phyloP scores from a whole-genome alignment of 2,888 invertebrate genomes.

The Chrysolina oricalcia region DNA sequence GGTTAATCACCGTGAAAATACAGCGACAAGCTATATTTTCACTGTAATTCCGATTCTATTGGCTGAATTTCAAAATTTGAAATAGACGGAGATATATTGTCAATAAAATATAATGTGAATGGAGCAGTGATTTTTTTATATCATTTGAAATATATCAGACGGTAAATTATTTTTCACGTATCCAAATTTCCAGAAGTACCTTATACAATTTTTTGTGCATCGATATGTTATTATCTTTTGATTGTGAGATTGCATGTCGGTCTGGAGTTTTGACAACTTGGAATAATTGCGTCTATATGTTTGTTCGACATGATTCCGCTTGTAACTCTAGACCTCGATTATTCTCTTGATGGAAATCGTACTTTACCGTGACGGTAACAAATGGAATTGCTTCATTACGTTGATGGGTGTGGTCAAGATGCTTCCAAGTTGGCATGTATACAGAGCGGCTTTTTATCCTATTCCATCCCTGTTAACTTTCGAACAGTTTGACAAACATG shows the following conservation, averaged over 20 bases:
- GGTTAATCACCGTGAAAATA: too few species aligned
- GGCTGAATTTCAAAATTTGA: too few species aligned
- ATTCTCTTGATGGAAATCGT: neutral
- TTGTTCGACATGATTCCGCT: neutral
- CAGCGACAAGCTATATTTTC: too few species aligned
- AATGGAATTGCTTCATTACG: neutral
- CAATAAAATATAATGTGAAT: too few species aligned
- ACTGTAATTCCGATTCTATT: too few species aligned
- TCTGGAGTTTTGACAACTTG: conserved; percentile 6
- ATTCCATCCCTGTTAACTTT: too few species aligned
- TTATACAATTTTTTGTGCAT: neutral
- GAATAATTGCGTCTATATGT: conserved; percentile 13
- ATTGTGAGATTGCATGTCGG: conserved; percentile 13
- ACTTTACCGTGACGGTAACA: neutral
- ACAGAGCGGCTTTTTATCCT: too few species aligned
- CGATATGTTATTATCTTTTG: neutral
- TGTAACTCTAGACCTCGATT: neutral
- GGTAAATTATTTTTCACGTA: too few species aligned
- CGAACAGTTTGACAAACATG: too few species aligned
- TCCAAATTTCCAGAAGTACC: neutral
- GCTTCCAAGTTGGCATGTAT: neutral
- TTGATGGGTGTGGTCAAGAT: neutral
- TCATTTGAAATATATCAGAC: too few species aligned
- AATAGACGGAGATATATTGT: too few species aligned
- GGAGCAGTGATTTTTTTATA: too few species aligned